phyloP scores from a whole-genome alignment of 2,797 vertebrate genomes.

The Coranthus polyacanthus region DNA sequence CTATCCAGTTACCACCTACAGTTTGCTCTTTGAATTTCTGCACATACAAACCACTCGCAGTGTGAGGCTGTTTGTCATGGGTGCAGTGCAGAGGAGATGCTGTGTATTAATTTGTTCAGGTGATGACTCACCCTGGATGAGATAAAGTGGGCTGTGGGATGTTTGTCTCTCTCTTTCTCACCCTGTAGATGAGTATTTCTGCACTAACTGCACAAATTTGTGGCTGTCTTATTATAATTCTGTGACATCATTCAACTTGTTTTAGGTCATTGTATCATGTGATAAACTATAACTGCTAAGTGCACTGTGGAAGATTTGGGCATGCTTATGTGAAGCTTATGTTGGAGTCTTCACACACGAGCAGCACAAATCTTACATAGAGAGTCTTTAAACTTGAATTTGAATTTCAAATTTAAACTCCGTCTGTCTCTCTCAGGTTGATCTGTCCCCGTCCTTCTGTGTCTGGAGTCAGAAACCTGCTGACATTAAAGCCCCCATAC shows the following conservation, averaged over 20 bases:
- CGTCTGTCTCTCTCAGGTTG: slow-evolving; percentile 54
- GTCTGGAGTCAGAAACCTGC: slow-evolving; percentile 71
- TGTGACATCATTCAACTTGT: not conserved
- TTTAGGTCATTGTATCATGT: not conserved
- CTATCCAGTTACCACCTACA: slow-evolving; percentile 62
- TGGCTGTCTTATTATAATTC: slow-evolving; percentile 13
- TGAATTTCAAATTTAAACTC: not conserved
- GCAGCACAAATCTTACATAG: too few relatives aligned
- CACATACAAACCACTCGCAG: slow-evolving; percentile 50
- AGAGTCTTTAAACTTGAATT: not conserved
- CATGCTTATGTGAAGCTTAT: too few relatives aligned
- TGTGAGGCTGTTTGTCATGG: slow-evolving; percentile 65
- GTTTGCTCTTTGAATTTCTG: slow-evolving; percentile 69
- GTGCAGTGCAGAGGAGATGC: slow-evolving; percentile 70
- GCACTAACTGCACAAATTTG: slow-evolving; percentile 22
- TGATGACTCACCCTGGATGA: slow-evolving; percentile 76
- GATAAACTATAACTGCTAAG: not conserved
- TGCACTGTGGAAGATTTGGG: too few relatives aligned
- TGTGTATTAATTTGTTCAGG: slow-evolving; percentile 74
- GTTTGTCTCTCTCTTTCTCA: slow-evolving; percentile 53
- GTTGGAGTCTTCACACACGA: too few relatives aligned
- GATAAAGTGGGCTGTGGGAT: slow-evolving; percentile 63
- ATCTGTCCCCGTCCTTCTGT: slow-evolving; percentile 61
- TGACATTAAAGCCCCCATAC: slow-evolving; percentile 58
- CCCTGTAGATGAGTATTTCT: slow-evolving; percentile 38